Evolutionary conservation across 2,888 invertebrate species (phyloP).

Genomic region (Amphipyra berbera): DNA sequence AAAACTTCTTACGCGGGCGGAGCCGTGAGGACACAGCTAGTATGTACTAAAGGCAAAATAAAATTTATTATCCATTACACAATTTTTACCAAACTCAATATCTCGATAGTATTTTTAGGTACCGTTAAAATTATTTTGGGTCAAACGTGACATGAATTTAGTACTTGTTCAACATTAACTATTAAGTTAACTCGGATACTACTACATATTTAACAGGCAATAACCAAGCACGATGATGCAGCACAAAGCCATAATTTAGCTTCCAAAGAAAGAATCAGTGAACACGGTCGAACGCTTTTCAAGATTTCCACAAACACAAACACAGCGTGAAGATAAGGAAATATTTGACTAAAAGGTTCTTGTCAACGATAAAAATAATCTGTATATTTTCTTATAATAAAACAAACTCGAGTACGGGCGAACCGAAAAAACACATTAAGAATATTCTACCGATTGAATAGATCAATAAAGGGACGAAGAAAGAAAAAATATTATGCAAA

Average conservation of each 20-base stretch:
- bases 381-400: slow-evolving; percentile 61
- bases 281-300: slow-evolving; percentile 47
- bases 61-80: neutral
- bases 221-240: slow-evolving; percentile 24
- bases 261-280: slow-evolving; percentile 16
- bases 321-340: slow-evolving; percentile 34
- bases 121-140: slow-evolving; percentile 23
- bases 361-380: slow-evolving; percentile 58
- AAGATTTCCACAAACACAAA: slow-evolving; percentile 50
- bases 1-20: too few species aligned
- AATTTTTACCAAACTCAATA: neutral
- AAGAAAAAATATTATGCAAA: slow-evolving; percentile 66
- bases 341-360: slow-evolving; percentile 56
- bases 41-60: slow-evolving; percentile 2
- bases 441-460: slow-evolving; percentile 77
- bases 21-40: too few species aligned
- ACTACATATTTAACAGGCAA: slow-evolving; percentile 33
- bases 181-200: slow-evolving; percentile 7
- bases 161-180: neutral
- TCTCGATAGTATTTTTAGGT: neutral
- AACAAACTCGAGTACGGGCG: slow-evolving; percentile 56
- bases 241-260: slow-evolving; percentile 36
- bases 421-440: slow-evolving; percentile 70
- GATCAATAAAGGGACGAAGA: slow-evolving; percentile 73
- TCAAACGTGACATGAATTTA: slow-evolving; percentile 48